A percentile compares a stretch with the other conserved stretches of the same genome.
These are phyloP conservation scores for Orthonevra nobilis DNA, from an alignment of 2,888 invertebrate species.

Conservation along the genomic window DNA sequence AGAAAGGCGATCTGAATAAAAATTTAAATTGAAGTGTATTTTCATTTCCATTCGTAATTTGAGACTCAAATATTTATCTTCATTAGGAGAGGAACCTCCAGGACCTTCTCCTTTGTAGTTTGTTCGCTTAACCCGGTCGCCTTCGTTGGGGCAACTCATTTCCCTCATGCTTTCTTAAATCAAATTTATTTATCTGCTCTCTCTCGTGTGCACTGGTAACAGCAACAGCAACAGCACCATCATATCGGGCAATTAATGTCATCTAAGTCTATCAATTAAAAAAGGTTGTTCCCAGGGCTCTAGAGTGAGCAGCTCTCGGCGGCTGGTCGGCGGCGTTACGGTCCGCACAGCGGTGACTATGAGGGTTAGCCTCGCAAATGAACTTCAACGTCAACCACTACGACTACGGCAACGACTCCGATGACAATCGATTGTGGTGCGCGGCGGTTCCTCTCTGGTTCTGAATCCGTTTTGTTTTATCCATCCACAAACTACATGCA, in stretches of 20 bases:
- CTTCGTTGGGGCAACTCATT: not conserved
- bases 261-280: conserved; percentile 59
- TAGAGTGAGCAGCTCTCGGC: not conserved
- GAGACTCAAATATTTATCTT: conserved; percentile 52
- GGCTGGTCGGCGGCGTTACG: not conserved
- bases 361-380: conserved; percentile 49
- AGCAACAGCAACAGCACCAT: conserved; percentile 32
- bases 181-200: conserved; percentile 52
- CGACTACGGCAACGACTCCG: no score
- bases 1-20: conserved; percentile 37
- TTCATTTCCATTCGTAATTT: conserved; percentile 13
- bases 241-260: conserved; percentile 65
- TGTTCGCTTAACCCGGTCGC: conserved; percentile 17
- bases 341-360: conserved; percentile 12
- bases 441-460: conserved; percentile 7
- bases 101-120: conserved; percentile 16
- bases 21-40: conserved; percentile 35
- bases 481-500: conserved; percentile 6
- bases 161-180: conserved; percentile 38
- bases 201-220: conserved; percentile 21
- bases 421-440: conserved; percentile 40
- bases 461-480: conserved; percentile 37
- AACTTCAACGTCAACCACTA: no score
- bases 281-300: conserved; percentile 54
- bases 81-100: conserved; percentile 21